Evolutionary conservation across 2,113 vertebrate species (phyloP), one percentile per base, ranked within the genome.

Genomic region (Ranitomeya variabilis): DNA sequence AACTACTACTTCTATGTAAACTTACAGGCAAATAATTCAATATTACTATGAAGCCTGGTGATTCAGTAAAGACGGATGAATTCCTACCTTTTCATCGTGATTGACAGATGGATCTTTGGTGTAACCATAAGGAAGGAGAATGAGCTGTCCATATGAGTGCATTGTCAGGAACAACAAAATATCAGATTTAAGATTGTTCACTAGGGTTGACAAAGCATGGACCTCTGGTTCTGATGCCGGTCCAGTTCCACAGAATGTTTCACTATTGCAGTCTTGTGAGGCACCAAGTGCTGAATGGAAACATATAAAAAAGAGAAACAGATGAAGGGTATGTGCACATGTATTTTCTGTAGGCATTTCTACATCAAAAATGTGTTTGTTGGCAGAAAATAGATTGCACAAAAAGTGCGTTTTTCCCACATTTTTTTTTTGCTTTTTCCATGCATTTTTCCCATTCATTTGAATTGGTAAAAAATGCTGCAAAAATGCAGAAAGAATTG

Each of bases 121-220:
- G 84, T 95, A 94, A 52, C 97, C 96, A 0, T 96, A 98, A 0
- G 96, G 97, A 11, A 93, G 71, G 85, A 98, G 95, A 85, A 97
- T 95, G 89, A 94, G 90, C 92, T 98, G 96, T 10, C 97, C 92
- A 0, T 96, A 95, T n/a, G 96, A 97, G 79, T 97, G 96, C 26
- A 97, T 95, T 91, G 96, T 97, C 91, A 99, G 93, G 91, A 94
- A 97, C 90, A 95, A 97, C 81, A 96, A 76, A 80, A 97, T 92
- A 23, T 95, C 91, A 10, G 90, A 92, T 60, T 93, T 94, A 74
- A 91, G 91, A 57, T 19, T 91, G 85, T 90, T 80, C 0, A 97
- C 57, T 10, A 88, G 55, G 1, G 64, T 18, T 60, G 80, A 76
- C 16, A 88, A 69, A 37, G 87, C 87, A 12, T 37, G 11, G 45